These are phyloP conservation scores for Linurgus olivaceus DNA, from an alignment of 2,797 vertebrate species.

Conservation along the genomic window DNA sequence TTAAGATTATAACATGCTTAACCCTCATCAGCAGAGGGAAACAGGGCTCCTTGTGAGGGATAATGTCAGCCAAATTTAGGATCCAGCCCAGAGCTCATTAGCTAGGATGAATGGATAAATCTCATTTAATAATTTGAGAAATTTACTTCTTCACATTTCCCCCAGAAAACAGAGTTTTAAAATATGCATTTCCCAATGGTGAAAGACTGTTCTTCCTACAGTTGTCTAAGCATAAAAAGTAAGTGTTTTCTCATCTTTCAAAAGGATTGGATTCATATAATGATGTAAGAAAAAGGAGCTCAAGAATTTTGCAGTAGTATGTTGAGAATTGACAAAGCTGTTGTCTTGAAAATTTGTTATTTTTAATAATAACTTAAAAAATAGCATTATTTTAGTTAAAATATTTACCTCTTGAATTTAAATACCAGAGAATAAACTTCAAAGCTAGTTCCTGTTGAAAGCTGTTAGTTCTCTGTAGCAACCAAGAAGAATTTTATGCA, in stretches of 20 bases:
- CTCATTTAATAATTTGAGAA: neutral
- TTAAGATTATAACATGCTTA: slow-evolving; percentile 41
- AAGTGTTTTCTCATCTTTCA: neutral
- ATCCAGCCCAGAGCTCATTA: neutral
- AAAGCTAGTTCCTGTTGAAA: neutral
- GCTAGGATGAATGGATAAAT: neutral
- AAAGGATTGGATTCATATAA: neutral
- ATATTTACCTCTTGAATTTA: neutral
- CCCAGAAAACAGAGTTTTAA: neutral
- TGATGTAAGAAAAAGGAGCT: neutral
- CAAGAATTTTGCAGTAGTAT: neutral
- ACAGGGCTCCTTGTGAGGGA: neutral
- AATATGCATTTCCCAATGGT: neutral
- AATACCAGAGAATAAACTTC: neutral
- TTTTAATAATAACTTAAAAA: neutral
- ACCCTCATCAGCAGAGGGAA: neutral
- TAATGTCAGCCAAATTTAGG: slow-evolving; percentile 9
- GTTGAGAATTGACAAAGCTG: neutral
- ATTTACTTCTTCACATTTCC: neutral
- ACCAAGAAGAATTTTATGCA: neutral
- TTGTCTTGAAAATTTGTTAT: neutral
- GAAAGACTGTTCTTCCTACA: neutral
- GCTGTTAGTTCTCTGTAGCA: neutral
- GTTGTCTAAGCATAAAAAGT: neutral
- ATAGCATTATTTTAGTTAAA: neutral